Base-by-base conservation (phyloP, 2,797 vertebrate genomes). In the Phataginus tetradactyla region DNA sequence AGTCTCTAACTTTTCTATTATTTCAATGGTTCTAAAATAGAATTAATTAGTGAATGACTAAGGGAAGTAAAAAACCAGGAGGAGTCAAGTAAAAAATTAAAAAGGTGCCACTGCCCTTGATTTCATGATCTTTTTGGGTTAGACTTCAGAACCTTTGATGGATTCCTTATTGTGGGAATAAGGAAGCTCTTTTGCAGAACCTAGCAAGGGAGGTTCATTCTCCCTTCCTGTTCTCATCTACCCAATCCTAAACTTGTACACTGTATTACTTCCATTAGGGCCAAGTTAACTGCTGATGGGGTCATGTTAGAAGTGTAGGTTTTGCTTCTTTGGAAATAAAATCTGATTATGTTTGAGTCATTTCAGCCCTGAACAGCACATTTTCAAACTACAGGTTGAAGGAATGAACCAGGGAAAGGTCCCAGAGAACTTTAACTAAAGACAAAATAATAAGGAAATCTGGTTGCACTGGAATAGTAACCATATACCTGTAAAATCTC, bases 1-100 rank as follows among this genome's bases (percentile, higher is more conserved):
- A 98, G 95, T 97, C n/a, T 95, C 59, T 90, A 96, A 98, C 92
- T 95, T 97, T 97, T 96, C 93, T 97, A 57, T 98, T 91, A 96
- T 97, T 96, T 95, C 96, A 96, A 69, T 97, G 94, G 64, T 57
- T 97, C 81, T 97, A 96, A 96, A 97, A 95, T 96, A 95, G 94
- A 95, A 95, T 96, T 97, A 93, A 96, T 97, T 95, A 97, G 90
- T 71, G 86, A 97, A 96, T 96, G 88, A 96, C 92, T 97, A 96
- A 93, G 87, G 95, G 90, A 97, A 96, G 39, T 68, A 23, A 83
- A 80, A 42, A 53, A 51, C 0, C 21, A 80, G 18, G 5, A 59
- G 71, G 78, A 88, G 13, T 72, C 69, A 42, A 64, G 53, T 39
- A 55, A 88, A 95, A 86, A 5, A 80, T 92, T 2, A 10, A 45